phyloP scores from a whole-genome alignment of 2,113 vertebrate species.

The Dinomys branickii region DNA sequence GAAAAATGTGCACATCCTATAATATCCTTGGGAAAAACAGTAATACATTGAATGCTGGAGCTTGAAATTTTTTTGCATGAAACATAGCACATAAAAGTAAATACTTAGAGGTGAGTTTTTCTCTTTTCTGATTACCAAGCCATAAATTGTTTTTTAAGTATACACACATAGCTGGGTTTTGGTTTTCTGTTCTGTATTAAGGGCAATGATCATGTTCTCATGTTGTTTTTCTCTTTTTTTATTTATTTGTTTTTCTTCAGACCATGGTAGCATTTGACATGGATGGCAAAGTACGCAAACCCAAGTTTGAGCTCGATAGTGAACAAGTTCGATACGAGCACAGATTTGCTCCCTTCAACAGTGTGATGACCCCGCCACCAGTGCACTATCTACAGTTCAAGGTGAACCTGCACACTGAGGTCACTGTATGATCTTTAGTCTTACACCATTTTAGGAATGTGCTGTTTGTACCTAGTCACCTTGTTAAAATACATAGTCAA shows the following conservation, averaged over 20 bases:
- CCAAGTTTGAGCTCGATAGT: slow-evolving; percentile 98
- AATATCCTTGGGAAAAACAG: not conserved
- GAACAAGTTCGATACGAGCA: slow-evolving; percentile 99
- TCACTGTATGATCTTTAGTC: not conserved
- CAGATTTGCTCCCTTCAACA: slow-evolving; percentile 98
- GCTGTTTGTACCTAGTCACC: not conserved
- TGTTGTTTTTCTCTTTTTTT: not conserved
- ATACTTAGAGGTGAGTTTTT: slow-evolving; percentile 42
- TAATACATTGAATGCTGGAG: not conserved
- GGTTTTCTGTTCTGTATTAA: not conserved
- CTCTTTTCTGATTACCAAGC: slow-evolving; percentile 2
- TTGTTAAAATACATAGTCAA: not conserved
- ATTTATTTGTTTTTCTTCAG: slow-evolving; percentile 80
- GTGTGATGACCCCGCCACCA: slow-evolving; percentile 97
- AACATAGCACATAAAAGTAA: not conserved
- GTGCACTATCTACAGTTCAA: slow-evolving; percentile 99
- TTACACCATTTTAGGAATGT: not conserved
- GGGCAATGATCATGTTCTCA: not conserved
- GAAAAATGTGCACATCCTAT: not conserved
- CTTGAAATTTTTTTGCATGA: not conserved
- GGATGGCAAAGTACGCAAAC: slow-evolving; percentile 98
- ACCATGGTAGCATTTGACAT: slow-evolving; percentile 99
- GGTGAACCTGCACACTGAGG: slow-evolving; percentile 82
- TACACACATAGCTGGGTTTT: not conserved
- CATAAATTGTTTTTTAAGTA: not conserved